These are phyloP conservation scores for Mesoclemmys tuberculata DNA, from an alignment of 2,113 vertebrate genomes.

Conservation along the genomic window DNA sequence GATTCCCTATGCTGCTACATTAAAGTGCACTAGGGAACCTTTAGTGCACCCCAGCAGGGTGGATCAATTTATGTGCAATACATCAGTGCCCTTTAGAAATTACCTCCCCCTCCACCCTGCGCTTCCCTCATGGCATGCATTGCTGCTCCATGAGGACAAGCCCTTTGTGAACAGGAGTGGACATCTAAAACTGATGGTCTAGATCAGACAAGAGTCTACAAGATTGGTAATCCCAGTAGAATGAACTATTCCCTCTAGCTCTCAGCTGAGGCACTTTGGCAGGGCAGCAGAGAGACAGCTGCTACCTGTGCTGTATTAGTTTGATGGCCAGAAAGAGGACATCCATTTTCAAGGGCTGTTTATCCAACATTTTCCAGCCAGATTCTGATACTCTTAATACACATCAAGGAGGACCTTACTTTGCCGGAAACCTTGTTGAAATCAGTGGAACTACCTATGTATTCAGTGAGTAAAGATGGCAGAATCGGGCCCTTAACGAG, in stretches of 20 bases:
- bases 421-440: not conserved
- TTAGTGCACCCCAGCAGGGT: not conserved
- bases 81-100: not conserved
- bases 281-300: not conserved
- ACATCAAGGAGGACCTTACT: not conserved
- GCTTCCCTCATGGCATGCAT: not conserved
- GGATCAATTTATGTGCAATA: not conserved
- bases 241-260: constrained; percentile 7
- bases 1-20: not conserved
- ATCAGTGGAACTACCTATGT: constrained; percentile 20
- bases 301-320: not conserved
- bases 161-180: not conserved
- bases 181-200: not conserved
- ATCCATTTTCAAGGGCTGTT: not conserved
- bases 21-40: too few relatives aligned
- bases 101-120: too few relatives aligned
- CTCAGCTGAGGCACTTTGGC: not conserved
- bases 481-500: constrained; percentile 46
- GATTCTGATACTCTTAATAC: not conserved
- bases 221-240: not conserved
- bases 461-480: constrained; percentile 25
- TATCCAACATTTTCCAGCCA: not conserved
- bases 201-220: not conserved
- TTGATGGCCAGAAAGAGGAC: not conserved
- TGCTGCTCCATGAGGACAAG: not conserved